These are phyloP conservation scores for Aurelia aurita complex sp. Pacific DNA, from an alignment of 30 jellyfish, hydroid and myxozoan species.

Conservation along the genomic window DNA sequence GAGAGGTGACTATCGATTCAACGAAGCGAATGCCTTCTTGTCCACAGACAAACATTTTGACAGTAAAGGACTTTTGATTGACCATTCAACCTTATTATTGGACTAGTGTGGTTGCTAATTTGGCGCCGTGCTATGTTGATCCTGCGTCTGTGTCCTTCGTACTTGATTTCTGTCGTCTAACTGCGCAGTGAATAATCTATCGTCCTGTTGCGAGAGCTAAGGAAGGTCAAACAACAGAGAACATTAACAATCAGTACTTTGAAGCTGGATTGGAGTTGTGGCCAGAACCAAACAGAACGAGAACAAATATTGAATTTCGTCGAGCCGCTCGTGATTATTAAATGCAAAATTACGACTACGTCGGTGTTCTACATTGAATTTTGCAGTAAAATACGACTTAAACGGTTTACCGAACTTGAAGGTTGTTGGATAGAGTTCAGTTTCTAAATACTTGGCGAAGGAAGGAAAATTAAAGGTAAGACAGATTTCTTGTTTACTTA, in stretches of 20 bases:
- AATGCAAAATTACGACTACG: background rate
- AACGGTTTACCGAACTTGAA: too few relatives aligned
- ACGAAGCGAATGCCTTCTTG: conserved; percentile 9
- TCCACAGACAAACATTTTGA: conserved; percentile 33
- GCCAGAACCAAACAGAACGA: background rate
- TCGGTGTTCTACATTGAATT: background rate
- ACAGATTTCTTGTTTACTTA: too few relatives aligned
- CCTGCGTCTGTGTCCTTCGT: conserved; percentile 52
- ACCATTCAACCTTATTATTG: conserved; percentile 29
- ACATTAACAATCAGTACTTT: too few relatives aligned
- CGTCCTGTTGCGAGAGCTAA: background rate
- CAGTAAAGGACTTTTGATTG: conserved; percentile 46
- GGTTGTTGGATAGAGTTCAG: too few relatives aligned
- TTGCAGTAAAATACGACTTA: background rate
- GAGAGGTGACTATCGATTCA: background rate
- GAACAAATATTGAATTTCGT: background rate
- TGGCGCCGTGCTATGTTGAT: conserved; percentile 75
- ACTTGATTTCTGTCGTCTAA: conserved; percentile 52
- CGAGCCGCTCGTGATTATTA: background rate
- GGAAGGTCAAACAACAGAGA: too few relatives aligned
- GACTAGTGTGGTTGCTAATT: conserved; percentile 65
- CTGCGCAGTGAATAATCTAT: conserved; percentile 16
- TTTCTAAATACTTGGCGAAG: too few relatives aligned
- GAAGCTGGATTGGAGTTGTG: too few relatives aligned
- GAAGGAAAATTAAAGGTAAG: too few relatives aligned